These are phyloP conservation scores for Allobates femoralis DNA, from an alignment of 2,797 vertebrate species.

Conservation along the genomic window DNA sequence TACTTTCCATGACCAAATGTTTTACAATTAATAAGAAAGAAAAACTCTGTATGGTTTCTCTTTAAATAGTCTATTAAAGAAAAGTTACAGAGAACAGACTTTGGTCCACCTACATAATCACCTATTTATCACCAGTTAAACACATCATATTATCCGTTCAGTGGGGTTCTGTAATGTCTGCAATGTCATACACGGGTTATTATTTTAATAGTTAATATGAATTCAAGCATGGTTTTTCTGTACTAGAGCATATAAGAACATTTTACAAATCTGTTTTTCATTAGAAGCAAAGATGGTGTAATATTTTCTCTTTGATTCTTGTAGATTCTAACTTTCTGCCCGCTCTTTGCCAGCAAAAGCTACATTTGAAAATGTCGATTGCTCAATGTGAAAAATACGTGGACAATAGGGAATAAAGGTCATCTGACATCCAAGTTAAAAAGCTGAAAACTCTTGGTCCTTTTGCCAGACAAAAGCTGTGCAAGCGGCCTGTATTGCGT, in stretches of 20 bases:
- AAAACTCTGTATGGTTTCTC: not conserved
- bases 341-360: constrained; percentile 36
- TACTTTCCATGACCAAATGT: not conserved
- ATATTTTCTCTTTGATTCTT: constrained; percentile 35
- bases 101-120: not conserved
- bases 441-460: constrained; percentile 35
- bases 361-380: constrained; percentile 25
- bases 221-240: constrained; percentile 1
- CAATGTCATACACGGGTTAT: constrained; percentile 2
- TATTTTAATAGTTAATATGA: constrained; percentile 41
- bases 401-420: constrained; percentile 17
- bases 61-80: not conserved
- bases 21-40: not conserved
- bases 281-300: constrained; percentile 33
- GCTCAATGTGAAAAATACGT: constrained; percentile 33
- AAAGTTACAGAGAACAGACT: not conserved
- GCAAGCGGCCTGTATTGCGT: constrained; percentile 41
- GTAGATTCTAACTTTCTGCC: not conserved
- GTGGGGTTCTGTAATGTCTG: not conserved
- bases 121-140: constrained; percentile 9
- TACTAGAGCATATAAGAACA: constrained; percentile 33
- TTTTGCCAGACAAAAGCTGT: constrained; percentile 40
- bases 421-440: constrained; percentile 23
- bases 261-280: constrained; percentile 39
- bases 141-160: constrained; percentile 20